Percentiles rank a stretch among this genome's conserved stretches.
Evolutionary conservation across 1,140 invertebrate species (phyloP).

Genomic region (Solen grandis): DNA sequence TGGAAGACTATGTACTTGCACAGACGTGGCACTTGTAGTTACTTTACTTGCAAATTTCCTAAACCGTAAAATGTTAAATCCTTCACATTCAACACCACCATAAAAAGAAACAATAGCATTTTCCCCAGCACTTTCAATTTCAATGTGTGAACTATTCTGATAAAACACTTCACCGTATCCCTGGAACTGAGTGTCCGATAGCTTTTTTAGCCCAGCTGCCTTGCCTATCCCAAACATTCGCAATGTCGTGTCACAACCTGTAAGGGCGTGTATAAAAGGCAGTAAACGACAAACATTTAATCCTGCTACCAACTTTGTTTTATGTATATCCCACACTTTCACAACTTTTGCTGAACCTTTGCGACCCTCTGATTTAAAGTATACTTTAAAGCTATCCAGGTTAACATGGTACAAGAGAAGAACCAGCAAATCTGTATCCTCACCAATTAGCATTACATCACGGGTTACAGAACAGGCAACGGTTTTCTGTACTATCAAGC

Average conservation of each 20-base stretch:
- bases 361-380: constrained; percentile 25
- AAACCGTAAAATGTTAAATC: background rate
- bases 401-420: constrained; percentile 10
- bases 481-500: background rate
- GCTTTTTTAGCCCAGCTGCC: background rate
- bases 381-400: background rate
- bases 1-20: constrained; percentile 23
- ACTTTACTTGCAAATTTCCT: background rate
- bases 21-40: background rate
- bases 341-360: background rate
- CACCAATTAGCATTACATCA: constrained; percentile 4
- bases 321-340: constrained; percentile 30
- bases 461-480: background rate
- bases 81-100: background rate
- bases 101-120: background rate
- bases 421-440: constrained; percentile 34
- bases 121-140: background rate
- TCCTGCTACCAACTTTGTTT: constrained; percentile 1
- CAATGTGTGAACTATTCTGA: background rate
- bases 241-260: constrained; percentile 57
- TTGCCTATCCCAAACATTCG: constrained; percentile 48
- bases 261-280: constrained; percentile 46
- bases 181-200: background rate
- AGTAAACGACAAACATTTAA: background rate
- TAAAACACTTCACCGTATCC: background rate